A percentile compares a stretch with the other conserved stretches of the same genome.
Evolutionary conservation across 2,113 vertebrate genomes (phyloP).

Genomic region (Pleuronectes platessa): DNA sequence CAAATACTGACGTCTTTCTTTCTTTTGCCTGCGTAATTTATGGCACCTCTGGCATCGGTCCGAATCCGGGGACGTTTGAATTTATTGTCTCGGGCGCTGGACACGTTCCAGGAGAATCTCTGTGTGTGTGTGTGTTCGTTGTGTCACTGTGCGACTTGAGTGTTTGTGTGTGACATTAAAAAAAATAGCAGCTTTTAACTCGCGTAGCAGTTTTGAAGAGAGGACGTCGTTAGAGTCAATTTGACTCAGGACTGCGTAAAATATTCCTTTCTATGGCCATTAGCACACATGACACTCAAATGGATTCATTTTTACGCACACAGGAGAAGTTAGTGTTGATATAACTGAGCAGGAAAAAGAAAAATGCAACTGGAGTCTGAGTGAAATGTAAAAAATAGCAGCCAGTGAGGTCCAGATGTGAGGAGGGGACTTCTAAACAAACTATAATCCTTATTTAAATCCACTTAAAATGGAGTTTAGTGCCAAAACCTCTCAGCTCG

Average conservation of each 20-base stretch:
- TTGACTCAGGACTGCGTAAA: constrained; percentile 15
- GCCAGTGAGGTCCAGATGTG: too few relatives aligned
- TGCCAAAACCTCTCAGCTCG: too few relatives aligned
- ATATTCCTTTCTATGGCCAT: constrained; percentile 44
- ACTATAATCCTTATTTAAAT: not conserved
- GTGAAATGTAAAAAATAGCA: too few relatives aligned
- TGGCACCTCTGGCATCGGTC: constrained; percentile 37
- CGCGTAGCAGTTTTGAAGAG: not conserved
- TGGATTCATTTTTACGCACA: too few relatives aligned
- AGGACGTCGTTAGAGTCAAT: constrained; percentile 13
- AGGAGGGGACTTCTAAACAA: not conserved
- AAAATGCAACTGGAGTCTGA: too few relatives aligned
- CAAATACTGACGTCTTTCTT: constrained; percentile 47
- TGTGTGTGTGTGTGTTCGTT: not conserved
- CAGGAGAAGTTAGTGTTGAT: too few relatives aligned
- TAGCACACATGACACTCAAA: constrained; percentile 39
- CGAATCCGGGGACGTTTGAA: constrained; percentile 45
- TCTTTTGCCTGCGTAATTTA: constrained; percentile 35
- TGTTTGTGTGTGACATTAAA: not conserved
- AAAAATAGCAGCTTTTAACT: not conserved
- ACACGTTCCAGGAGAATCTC: constrained; percentile 35
- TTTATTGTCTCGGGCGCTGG: constrained; percentile 56
- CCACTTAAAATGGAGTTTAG: too few relatives aligned
- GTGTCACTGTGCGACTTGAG: not conserved
- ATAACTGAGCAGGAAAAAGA: too few relatives aligned